These are phyloP conservation scores for Eolophus roseicapilla DNA, from an alignment of 2,113 vertebrate species.

Conservation along the genomic window DNA sequence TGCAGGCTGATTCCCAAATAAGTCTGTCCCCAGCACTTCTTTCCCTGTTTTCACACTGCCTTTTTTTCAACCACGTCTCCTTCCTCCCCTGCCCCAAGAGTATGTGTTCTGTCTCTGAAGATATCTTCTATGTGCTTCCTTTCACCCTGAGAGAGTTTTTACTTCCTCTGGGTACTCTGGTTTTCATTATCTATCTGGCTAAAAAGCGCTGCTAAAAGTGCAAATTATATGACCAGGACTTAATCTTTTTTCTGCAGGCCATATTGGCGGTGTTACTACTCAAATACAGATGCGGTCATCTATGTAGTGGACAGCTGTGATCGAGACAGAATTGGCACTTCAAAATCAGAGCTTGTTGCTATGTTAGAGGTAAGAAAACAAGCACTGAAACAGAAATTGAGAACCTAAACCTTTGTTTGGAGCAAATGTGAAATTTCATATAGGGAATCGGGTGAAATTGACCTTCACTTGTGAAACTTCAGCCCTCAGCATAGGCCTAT, in stretches of 20 bases:
- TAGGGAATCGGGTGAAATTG: neutral
- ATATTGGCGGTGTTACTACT: slow-evolving; percentile 98
- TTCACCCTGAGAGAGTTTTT: neutral
- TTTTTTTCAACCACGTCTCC: neutral
- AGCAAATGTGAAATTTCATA: neutral
- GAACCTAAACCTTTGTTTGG: neutral
- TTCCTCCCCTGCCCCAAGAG: neutral
- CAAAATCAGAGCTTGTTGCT: slow-evolving; percentile 95
- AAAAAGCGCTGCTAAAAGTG: neutral
- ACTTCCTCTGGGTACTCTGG: neutral
- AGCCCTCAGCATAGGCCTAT: rapidly evolving
- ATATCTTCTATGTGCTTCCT: neutral
- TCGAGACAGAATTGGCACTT: slow-evolving; percentile 96
- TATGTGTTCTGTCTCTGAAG: neutral
- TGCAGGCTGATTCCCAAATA: neutral
- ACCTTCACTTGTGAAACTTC: neutral
- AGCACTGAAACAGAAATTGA: neutral
- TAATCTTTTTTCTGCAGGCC: slow-evolving; percentile 76
- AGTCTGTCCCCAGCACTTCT: neutral
- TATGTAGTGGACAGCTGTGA: slow-evolving; percentile 99
- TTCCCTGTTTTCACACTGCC: neutral
- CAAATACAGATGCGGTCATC: slow-evolving; percentile 97
- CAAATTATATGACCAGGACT: neutral
- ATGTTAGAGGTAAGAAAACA: slow-evolving; percentile 91
- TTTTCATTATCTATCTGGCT: neutral